phyloP scores from a whole-genome alignment of 2,888 invertebrate species.

The Euplagia quadripunctaria region DNA sequence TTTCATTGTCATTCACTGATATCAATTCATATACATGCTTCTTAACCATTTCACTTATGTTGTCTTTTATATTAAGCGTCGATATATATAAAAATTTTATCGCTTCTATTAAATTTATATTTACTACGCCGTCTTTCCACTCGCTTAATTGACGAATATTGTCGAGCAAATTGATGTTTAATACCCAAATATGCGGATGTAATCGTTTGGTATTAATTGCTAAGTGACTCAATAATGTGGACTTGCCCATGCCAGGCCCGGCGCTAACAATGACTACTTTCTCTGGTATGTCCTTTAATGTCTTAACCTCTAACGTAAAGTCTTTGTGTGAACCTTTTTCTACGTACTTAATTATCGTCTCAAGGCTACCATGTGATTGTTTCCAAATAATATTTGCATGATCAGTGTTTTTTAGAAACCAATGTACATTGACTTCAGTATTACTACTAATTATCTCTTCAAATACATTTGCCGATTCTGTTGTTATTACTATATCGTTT shows the following conservation, averaged over 20 bases:
- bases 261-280: conserved; percentile 42
- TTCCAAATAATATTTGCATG: conserved; percentile 23
- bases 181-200: conserved; percentile 37
- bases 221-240: conserved; percentile 45
- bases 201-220: conserved; percentile 40
- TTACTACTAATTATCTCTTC: conserved; percentile 2
- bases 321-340: conserved; percentile 4
- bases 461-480: conserved; percentile 30
- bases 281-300: conserved; percentile 32
- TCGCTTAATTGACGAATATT: conserved; percentile 16
- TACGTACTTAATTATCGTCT: conserved; percentile 29
- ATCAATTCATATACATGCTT: not conserved
- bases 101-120: conserved; percentile 17
- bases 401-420: conserved; percentile 26
- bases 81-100: conserved; percentile 27
- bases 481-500: conserved; percentile 29
- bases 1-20: conserved; percentile 14
- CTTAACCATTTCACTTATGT: not conserved
- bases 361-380: conserved; percentile 30
- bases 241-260: conserved; percentile 53
- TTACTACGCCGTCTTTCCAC: conserved; percentile 19
- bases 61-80: conserved; percentile 9
- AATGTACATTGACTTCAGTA: conserved; percentile 31
- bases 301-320: conserved; percentile 12
- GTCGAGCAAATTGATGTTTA: conserved; percentile 44